These are phyloP conservation scores for Adineta ricciae DNA, from an alignment of 2,888 invertebrate species.

Conservation along the genomic window DNA sequence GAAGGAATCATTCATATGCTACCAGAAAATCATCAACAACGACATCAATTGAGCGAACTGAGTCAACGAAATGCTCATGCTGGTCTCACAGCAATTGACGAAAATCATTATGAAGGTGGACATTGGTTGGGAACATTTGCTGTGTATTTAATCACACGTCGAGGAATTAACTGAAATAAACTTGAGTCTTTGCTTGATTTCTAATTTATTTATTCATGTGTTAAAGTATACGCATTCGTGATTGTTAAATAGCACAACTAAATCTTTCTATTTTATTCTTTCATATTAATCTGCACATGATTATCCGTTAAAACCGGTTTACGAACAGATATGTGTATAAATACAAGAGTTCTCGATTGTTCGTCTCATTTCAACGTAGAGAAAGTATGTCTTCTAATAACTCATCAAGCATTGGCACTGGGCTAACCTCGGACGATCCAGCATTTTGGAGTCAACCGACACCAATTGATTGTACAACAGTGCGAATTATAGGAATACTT, in stretches of 20 bases:
- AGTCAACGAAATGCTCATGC: not conserved
- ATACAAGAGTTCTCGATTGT: too few species aligned
- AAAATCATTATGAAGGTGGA: not conserved
- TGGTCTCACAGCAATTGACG: not conserved
- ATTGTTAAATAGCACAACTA: too few species aligned
- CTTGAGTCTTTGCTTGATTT: too few species aligned
- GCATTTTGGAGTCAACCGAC: not conserved
- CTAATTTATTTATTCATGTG: too few species aligned
- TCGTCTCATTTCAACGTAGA: too few species aligned
- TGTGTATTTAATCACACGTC: not conserved
- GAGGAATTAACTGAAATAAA: not conserved
- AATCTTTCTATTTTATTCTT: too few species aligned
- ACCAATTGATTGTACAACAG: not conserved
- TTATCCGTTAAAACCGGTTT: too few species aligned
- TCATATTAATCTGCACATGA: too few species aligned
- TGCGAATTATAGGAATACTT: not conserved
- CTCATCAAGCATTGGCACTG: not conserved
- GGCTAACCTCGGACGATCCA: not conserved
- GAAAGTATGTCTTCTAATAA: not conserved
- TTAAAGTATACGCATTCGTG: too few species aligned
- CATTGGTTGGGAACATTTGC: slow-evolving; percentile 4
- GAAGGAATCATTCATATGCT: not conserved
- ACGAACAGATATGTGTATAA: too few species aligned
- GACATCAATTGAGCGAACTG: not conserved
- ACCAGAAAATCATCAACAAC: not conserved